Conservation (phyloP, 2,888 invertebrate species). For the Macrosiphum euphorbiae region DNA sequence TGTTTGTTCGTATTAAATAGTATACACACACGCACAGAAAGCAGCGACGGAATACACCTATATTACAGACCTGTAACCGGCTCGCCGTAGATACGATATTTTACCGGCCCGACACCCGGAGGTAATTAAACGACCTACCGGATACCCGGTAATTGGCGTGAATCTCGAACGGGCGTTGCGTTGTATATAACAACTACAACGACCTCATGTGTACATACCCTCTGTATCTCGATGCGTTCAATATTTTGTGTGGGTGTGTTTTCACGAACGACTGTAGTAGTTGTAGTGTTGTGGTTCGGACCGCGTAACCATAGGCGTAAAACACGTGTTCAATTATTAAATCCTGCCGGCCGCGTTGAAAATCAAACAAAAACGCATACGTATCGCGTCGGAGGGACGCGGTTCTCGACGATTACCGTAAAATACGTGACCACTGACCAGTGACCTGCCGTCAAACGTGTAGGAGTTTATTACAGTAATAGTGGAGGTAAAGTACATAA, state of each 20-base stretch:
- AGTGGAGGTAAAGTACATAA: neutral
- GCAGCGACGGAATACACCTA: neutral
- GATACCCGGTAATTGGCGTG: slow-evolving; percentile 55
- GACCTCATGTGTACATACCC: too few relatives aligned
- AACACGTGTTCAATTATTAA: neutral
- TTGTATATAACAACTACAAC: neutral
- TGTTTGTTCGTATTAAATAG: slow-evolving; percentile 6
- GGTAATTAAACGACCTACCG: slow-evolving; percentile 43
- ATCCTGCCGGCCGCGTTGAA: neutral
- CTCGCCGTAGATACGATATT: neutral
- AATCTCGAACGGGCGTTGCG: slow-evolving; percentile 1
- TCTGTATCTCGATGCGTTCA: neutral
- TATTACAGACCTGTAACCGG: neutral
- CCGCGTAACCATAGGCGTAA: neutral
- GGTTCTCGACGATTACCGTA: neutral
- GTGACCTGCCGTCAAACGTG: neutral
- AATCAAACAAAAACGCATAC: neutral
- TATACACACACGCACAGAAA: neutral
- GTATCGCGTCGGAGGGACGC: neutral
- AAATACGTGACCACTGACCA: neutral
- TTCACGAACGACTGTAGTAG: neutral
- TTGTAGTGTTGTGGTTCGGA: neutral
- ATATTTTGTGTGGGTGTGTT: neutral
- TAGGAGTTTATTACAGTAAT: neutral
- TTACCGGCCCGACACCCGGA: slow-evolving; percentile 22